Base-by-base conservation (phyloP, 2,888 invertebrate species). In the Phalera bucephala region DNA sequence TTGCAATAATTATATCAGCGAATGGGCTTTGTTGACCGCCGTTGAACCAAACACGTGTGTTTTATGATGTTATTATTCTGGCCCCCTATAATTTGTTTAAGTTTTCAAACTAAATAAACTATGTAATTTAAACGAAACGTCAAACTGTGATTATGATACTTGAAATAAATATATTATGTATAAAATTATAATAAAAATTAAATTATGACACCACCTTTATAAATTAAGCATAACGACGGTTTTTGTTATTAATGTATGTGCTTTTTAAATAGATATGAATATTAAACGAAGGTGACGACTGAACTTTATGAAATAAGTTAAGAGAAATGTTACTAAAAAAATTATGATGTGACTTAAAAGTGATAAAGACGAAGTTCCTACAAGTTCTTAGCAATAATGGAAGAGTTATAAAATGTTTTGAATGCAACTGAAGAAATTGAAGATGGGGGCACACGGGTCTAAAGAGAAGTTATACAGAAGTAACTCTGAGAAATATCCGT, bases 391-490 rank as follows among this genome's bases (percentile, higher is more conserved):
- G 49, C 51, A 55, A 46, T 53, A 57, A 45, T 60, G 57, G 33
- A 45, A 42, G 33, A 34, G 40, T 27, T 36, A 37, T 61, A 72
- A 45, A 59, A 80, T 81, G 83, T 60, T 63, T 54, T 73, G 58
- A 75, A 58, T 65, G 61, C 80, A 74, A 45, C 80, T 80, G 81
- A 82, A 72, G 73, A 68, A 71, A 55, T 59, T 69, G 69, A 91
- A 85, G 75, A 94, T 94, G 94, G 94, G 94, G 63, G 94, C 94
- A 54, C 93, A 94, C 85, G 93, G 94, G 67, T 94, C 94, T 42
- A 94, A 94, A 89, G 94, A 94, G 81, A 94, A 94, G 82, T 88
- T 94, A 50, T 91, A 92, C 64, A 91, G 93, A 67, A 91, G 92
- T 53, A 91, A 91, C 62, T 93, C 94, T 25, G 93, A 92, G 76